A percentile compares a stretch with the other conserved stretches of the same genome.
phyloP scores from a whole-genome alignment of 23 tunicate species.

The Styela plicata region DNA sequence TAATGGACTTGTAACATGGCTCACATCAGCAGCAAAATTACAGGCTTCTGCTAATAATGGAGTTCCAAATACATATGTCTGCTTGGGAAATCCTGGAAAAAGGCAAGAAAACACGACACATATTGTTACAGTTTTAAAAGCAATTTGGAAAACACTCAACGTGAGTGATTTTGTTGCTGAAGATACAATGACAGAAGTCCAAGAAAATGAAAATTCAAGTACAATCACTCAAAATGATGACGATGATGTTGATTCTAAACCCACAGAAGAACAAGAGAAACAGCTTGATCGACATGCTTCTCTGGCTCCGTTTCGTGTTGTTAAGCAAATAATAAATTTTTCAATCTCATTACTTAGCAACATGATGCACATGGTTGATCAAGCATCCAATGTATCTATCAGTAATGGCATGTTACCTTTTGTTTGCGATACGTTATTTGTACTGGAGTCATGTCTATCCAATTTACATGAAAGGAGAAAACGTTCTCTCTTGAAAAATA shows the following conservation, averaged over 20 bases:
- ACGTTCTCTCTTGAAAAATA: not conserved
- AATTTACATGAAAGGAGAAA: constrained; percentile 7
- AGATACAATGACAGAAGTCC: not conserved
- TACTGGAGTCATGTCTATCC: not conserved
- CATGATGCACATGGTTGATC: not conserved
- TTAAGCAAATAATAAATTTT: constrained; percentile 18
- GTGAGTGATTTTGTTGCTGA: not conserved
- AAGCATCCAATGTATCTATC: not conserved
- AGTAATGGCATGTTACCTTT: not conserved
- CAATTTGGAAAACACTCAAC: constrained; percentile 18
- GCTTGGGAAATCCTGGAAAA: constrained; percentile 1
- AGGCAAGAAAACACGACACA: constrained; percentile 17
- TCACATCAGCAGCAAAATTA: constrained; percentile 10
- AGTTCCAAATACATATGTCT: not conserved
- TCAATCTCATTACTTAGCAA: not conserved
- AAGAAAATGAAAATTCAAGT: not conserved
- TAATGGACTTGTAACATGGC: constrained; percentile 50
- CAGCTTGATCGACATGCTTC: not conserved
- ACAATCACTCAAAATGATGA: not conserved
- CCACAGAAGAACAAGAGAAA: not conserved
- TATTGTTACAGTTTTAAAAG: not conserved
- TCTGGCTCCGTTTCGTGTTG: constrained; percentile 8
- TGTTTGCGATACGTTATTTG: not conserved
- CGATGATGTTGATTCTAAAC: not conserved
- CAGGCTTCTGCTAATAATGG: constrained; percentile 8